These are phyloP conservation scores for Bombyx huttoni DNA, from an alignment of 2,888 invertebrate genomes.

Conservation along the genomic window DNA sequence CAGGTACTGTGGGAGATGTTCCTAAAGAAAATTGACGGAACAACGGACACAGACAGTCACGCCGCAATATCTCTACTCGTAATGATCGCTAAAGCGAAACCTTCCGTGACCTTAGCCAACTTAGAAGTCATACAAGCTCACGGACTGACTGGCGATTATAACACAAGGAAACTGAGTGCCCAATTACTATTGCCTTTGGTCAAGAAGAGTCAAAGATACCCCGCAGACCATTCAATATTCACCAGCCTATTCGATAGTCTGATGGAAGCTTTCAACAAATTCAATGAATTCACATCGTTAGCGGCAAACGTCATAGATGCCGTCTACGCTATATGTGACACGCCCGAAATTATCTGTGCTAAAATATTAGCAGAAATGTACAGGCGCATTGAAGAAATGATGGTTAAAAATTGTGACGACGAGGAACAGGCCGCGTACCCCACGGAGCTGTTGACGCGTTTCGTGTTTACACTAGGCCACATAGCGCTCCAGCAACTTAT, in stretches of 20 bases:
- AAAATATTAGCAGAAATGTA: slow-evolving; percentile 63
- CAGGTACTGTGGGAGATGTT: slow-evolving; percentile 90
- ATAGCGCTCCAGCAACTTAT: slow-evolving; percentile 84
- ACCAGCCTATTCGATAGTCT: slow-evolving; percentile 42
- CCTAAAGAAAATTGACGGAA: slow-evolving; percentile 78
- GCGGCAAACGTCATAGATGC: slow-evolving; percentile 67
- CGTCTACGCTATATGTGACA: slow-evolving; percentile 71
- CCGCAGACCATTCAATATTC: slow-evolving; percentile 46
- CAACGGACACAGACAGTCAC: slow-evolving; percentile 79
- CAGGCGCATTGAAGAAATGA: slow-evolving; percentile 46
- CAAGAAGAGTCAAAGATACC: slow-evolving; percentile 50
- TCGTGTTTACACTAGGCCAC: slow-evolving; percentile 79
- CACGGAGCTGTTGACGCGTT: slow-evolving; percentile 58
- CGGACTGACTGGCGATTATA: slow-evolving; percentile 75
- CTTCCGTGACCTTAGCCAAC: slow-evolving; percentile 76
- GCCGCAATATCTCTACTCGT: slow-evolving; percentile 83
- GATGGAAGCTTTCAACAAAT: slow-evolving; percentile 57
- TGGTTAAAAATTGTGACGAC: slow-evolving; percentile 34
- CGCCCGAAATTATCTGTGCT: slow-evolving; percentile 66
- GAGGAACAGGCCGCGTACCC: slow-evolving; percentile 45
- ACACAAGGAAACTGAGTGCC: slow-evolving; percentile 40
- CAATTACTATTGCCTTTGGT: slow-evolving; percentile 44
- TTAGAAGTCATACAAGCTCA: slow-evolving; percentile 80
- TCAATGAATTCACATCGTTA: slow-evolving; percentile 62
- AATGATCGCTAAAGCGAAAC: slow-evolving; percentile 77